Conservation (phyloP, 2,888 invertebrate genomes). For the Amiota minor region DNA sequence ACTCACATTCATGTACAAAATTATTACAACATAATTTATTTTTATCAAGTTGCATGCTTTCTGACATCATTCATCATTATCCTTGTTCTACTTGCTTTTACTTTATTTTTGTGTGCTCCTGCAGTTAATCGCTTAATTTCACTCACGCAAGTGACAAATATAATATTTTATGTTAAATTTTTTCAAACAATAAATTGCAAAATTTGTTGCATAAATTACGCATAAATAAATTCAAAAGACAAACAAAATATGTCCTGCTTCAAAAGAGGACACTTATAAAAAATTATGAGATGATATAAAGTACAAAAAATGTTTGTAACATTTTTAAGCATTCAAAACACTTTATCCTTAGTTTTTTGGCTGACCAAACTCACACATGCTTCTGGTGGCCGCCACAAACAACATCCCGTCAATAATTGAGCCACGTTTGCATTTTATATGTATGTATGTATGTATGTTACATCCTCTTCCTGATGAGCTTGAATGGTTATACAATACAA, state of each 20-base stretch:
- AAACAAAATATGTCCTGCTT: background rate
- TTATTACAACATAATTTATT: constrained; percentile 16
- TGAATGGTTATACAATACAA: no score
- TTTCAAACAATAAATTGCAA: constrained; percentile 10
- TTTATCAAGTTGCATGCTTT: background rate
- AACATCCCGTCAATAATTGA: constrained; percentile 22
- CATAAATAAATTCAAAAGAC: constrained; percentile 35
- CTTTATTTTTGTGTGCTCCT: background rate
- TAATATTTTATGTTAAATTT: constrained; percentile 5
- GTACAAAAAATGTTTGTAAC: background rate
- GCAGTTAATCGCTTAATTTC: constrained; percentile 10
- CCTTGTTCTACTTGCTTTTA: background rate
- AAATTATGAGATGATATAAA: constrained; percentile 5
- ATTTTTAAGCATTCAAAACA: constrained; percentile 23
- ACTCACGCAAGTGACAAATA: background rate
- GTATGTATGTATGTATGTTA: no score
- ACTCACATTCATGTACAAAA: constrained; percentile 10
- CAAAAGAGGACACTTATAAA: constrained; percentile 30
- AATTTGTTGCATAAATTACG: constrained; percentile 35
- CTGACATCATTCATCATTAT: background rate
- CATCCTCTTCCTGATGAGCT: background rate
- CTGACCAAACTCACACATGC: background rate
- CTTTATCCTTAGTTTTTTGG: constrained; percentile 12
- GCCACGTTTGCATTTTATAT: constrained; percentile 18
- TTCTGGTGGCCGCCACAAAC: background rate